These are phyloP conservation scores for Bedellia somnulentella DNA, from an alignment of 2,888 invertebrate genomes.

Conservation along the genomic window DNA sequence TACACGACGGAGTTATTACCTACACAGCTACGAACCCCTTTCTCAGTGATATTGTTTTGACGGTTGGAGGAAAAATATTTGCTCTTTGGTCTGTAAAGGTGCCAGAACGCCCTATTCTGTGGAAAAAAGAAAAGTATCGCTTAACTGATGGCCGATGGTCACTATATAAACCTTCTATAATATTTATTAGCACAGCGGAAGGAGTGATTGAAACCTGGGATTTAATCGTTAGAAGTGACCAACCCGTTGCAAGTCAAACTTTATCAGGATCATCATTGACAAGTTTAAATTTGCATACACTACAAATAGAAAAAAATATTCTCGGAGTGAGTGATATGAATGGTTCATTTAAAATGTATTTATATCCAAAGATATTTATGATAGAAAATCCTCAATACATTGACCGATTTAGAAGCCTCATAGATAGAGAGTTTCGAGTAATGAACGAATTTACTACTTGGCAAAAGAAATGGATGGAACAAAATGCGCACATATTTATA, in stretches of 20 bases:
- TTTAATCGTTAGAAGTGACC: conserved; percentile 68
- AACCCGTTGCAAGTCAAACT: conserved; percentile 66
- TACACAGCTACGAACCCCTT: conserved; percentile 64
- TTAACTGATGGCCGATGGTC: conserved; percentile 75
- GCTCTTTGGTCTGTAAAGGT: conserved; percentile 75
- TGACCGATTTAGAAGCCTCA: conserved; percentile 36
- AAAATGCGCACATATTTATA: conserved; percentile 31
- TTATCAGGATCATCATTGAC: conserved; percentile 70
- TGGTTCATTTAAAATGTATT: conserved; percentile 68
- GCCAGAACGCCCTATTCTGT: conserved; percentile 62
- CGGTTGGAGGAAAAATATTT: conserved; percentile 75
- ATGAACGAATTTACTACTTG: conserved; percentile 56
- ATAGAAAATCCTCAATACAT: conserved; percentile 37
- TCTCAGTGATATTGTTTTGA: conserved; percentile 63
- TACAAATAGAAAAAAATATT: conserved; percentile 59
- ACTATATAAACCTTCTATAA: conserved; percentile 69
- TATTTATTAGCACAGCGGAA: conserved; percentile 72
- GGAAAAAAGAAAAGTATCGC: conserved; percentile 62
- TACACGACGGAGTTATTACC: conserved; percentile 74
- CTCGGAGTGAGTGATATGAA: conserved; percentile 70
- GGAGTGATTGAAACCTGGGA: conserved; percentile 84
- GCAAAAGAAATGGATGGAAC: conserved; percentile 63
- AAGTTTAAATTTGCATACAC: conserved; percentile 61
- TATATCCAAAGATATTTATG: conserved; percentile 57
- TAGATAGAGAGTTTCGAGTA: conserved; percentile 54